Conservation (phyloP, 2,888 invertebrate species). For the Agrypnus murinus region DNA sequence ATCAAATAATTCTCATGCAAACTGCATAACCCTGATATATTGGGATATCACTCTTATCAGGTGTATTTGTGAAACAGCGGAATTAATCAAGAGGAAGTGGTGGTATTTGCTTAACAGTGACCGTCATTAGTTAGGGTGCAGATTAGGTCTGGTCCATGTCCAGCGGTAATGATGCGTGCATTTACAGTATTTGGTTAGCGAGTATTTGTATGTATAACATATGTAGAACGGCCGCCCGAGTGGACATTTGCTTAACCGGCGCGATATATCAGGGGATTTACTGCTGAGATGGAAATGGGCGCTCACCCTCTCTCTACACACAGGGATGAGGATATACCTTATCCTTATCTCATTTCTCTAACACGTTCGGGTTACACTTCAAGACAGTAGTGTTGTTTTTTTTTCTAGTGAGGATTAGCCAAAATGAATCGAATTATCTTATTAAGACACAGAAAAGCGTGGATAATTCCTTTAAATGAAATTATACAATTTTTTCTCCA, state of each 20-base stretch:
- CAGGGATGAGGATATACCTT: conserved; percentile 45
- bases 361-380: conserved; percentile 37
- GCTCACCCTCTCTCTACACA: conserved; percentile 39
- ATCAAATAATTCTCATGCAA: too few relatives aligned
- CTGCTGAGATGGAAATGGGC: conserved; percentile 58
- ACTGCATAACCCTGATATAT: too few relatives aligned
- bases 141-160: conserved; percentile 46
- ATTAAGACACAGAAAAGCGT: neutral
- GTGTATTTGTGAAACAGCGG: conserved; percentile 5
- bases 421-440: neutral
- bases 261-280: conserved; percentile 71
- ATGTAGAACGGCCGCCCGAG: conserved; percentile 68
- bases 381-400: neutral
- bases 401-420: neutral
- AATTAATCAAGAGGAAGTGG: conserved; percentile 44
- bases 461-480: too few relatives aligned
- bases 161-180: conserved; percentile 61
- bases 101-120: conserved; percentile 45
- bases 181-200: conserved; percentile 61
- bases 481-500: too few relatives aligned
- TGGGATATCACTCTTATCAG: conserved; percentile 5
- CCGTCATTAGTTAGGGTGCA: conserved; percentile 50
- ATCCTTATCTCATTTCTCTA: conserved; percentile 42
- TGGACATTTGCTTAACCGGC: conserved; percentile 69
- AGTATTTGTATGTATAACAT: conserved; percentile 69